These are phyloP conservation scores for Lycaon pictus DNA, from an alignment of 2,113 vertebrate species.

Conservation along the genomic window DNA sequence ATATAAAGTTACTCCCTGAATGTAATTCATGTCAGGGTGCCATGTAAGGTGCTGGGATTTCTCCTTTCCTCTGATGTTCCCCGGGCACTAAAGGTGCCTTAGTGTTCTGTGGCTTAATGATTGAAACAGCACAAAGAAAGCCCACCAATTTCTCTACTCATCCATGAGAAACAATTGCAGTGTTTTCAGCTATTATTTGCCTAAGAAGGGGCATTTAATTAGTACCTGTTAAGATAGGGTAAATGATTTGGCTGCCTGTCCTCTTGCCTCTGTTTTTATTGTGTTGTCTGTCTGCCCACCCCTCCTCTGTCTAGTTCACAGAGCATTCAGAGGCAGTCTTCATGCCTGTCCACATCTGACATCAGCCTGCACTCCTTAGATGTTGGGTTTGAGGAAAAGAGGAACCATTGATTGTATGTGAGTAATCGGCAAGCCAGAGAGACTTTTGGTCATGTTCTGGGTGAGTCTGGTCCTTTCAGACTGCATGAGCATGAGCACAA, in stretches of 20 bases:
- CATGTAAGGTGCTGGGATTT: not conserved
- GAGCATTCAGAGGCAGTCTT: not conserved
- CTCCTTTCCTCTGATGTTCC: not conserved
- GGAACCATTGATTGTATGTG: not conserved
- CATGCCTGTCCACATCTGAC: not conserved
- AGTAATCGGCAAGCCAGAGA: not conserved
- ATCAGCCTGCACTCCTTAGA: not conserved
- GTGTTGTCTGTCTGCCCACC: not conserved
- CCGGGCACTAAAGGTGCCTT: not conserved
- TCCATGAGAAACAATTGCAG: conserved; percentile 43
- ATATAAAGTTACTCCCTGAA: not conserved
- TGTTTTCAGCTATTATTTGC: conserved; percentile 65
- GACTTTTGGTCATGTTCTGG: not conserved
- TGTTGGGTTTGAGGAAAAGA: not conserved
- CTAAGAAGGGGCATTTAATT: conserved; percentile 64
- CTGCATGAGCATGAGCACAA: not conserved
- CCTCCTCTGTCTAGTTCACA: not conserved
- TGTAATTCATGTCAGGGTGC: not conserved
- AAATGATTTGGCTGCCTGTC: conserved; percentile 43
- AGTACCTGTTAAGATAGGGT: conserved; percentile 50
- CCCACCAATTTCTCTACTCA: conserved; percentile 50
- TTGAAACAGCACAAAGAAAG: not conserved
- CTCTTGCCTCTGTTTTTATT: not conserved
- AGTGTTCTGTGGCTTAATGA: not conserved
- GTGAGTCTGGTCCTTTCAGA: not conserved